Evolutionary conservation across 2,888 invertebrate species (phyloP).

Genomic region (Andricus curvator): DNA sequence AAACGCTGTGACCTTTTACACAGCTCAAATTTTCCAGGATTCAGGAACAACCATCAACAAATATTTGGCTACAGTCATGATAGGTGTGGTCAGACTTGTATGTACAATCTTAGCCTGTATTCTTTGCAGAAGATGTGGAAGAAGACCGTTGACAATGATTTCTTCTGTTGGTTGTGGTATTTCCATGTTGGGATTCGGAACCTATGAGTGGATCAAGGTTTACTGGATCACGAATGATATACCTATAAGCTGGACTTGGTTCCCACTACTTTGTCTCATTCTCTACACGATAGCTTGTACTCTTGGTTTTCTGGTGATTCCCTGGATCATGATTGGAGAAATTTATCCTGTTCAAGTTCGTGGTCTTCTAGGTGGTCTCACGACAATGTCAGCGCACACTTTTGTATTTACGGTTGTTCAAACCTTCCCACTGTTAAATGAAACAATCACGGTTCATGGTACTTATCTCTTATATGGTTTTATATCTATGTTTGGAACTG

Average conservation of each 20-base stretch:
- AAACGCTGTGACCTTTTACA: conserved; percentile 85
- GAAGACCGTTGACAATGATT: conserved; percentile 83
- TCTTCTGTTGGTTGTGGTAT: conserved; percentile 83
- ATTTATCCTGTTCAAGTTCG: conserved; percentile 85
- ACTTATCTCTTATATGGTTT: conserved; percentile 83
- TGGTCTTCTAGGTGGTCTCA: conserved; percentile 84
- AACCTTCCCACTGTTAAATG: conserved; percentile 82
- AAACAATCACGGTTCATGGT: conserved; percentile 80
- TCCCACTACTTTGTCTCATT: conserved; percentile 83
- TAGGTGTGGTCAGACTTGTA: conserved; percentile 82
- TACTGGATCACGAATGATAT: conserved; percentile 79
- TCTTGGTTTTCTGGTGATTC: conserved; percentile 84
- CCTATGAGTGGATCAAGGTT: conserved; percentile 82
- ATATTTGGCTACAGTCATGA: conserved; percentile 81
- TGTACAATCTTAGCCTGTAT: conserved; percentile 84
- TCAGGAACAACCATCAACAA: conserved; percentile 82
- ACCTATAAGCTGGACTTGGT: conserved; percentile 80
- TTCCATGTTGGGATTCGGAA: conserved; percentile 82
- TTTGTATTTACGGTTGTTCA: conserved; percentile 85
- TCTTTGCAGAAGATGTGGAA: conserved; percentile 81
- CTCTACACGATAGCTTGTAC: conserved; percentile 83
- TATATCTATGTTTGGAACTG: conserved; percentile 81
- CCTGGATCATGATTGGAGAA: conserved; percentile 88
- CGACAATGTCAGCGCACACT: conserved; percentile 83
- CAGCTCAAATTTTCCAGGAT: conserved; percentile 83